Percentiles rank a stretch among this genome's conserved stretches.
These are phyloP conservation scores for Miniopterus natalensis DNA, from an alignment of 2,113 vertebrate genomes.

Conservation along the genomic window DNA sequence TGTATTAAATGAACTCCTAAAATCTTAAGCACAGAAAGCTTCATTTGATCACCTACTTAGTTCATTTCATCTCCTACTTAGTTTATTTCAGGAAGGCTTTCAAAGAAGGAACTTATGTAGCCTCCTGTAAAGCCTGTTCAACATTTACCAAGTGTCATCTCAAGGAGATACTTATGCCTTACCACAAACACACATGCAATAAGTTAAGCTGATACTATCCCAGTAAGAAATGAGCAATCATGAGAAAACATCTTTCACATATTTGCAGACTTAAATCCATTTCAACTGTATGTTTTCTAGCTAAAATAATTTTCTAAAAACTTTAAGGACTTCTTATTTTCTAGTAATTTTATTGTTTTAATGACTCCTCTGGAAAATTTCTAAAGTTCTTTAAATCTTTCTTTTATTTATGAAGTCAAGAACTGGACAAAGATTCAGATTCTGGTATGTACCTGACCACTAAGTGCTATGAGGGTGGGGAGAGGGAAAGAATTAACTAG, in stretches of 20 bases:
- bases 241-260: neutral
- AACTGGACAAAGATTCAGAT: neutral
- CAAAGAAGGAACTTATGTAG: neutral
- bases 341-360: neutral
- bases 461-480: neutral
- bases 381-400: neutral
- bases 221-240: neutral
- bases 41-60: neutral
- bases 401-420: slow-evolving; percentile 12
- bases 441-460: neutral
- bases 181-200: neutral
- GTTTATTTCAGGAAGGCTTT: neutral
- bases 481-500: neutral
- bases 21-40: neutral
- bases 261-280: neutral
- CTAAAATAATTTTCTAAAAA: neutral
- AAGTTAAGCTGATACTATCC: neutral
- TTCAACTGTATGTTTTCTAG: neutral
- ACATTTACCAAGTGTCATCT: neutral
- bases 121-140: neutral
- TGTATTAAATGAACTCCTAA: neutral
- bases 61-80: neutral
- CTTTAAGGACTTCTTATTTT: slow-evolving; percentile 14
- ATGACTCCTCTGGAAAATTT: neutral
- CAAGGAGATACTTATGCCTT: neutral